Evolutionary conservation across 2,113 vertebrate species (phyloP), one percentile per base, ranked within the genome.

Genomic region (Silurus meridionalis): DNA sequence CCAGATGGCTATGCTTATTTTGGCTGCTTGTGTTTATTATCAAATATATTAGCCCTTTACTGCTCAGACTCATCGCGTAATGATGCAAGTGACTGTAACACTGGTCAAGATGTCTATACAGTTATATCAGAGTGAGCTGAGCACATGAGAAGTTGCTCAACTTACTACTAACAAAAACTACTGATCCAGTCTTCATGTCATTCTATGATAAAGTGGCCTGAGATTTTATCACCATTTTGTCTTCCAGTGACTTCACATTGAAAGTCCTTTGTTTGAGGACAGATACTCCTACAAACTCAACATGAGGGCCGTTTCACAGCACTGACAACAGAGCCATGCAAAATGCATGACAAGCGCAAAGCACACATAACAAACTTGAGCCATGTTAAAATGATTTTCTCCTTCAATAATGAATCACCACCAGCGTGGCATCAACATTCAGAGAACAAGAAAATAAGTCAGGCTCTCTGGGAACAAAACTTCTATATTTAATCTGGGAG

Each of bases 331-430:
- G 92, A 92, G 91, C 88, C 82, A 92, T 95, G 93, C 93, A 95
- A 95, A 94, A 95, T 95, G 92, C 90, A 96, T 94, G 92, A 95
- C 85, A 85, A 93, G 95, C 93, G 94, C 92, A 95, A 94, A 94
- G 93, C 87, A 82, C 88, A 83, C 92, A 93, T 94, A 95, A 95
- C 92, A 94, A 94, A 93, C 93, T 93, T 90, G 90, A 93, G 92
- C 91, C 93, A 92, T 91, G 93, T 92, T 92, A 90, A 92, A 93
- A 93, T 92, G 88, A 93, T 95, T 95, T 85, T 80, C 93, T 93
- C 94, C 89, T 92, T 95, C 91, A 95, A 95, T 96, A 96, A 95
- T 96, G 93, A 94, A 95, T 94, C 91, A 92, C 92, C 92, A 94
- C 93, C 93, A 94, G 94, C 92, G 90, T 90, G 90, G 90, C 93